A percentile compares a stretch with the other conserved stretches of the same genome.
These are phyloP conservation scores for Andrena trimmerana DNA, from an alignment of 2,888 invertebrate species.

Conservation along the genomic window DNA sequence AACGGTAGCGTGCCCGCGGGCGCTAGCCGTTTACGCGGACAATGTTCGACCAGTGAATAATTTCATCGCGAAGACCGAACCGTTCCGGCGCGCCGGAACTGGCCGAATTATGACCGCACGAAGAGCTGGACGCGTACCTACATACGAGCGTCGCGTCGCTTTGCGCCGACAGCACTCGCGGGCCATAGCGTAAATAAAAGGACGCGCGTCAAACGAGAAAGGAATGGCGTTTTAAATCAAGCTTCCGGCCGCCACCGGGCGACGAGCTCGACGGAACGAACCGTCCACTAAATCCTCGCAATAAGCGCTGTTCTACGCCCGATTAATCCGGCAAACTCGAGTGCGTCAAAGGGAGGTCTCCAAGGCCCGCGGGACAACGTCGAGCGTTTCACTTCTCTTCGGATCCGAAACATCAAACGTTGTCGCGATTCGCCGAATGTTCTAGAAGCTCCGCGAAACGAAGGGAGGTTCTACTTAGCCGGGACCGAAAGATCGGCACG, in stretches of 20 bases:
- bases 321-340: conserved; percentile 10
- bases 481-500: not conserved
- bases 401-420: not conserved
- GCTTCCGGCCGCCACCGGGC: not conserved
- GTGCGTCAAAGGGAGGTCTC: not conserved
- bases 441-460: not conserved
- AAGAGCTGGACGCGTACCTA: not conserved
- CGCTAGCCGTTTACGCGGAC: conserved; percentile 32
- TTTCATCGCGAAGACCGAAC: conserved; percentile 38
- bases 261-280: not conserved
- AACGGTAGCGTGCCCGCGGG: not conserved
- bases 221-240: conserved; percentile 7
- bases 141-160: no score
- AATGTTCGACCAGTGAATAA: conserved; percentile 39
- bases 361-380: not conserved
- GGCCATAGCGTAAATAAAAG: not conserved
- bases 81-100: conserved; percentile 16
- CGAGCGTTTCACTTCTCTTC: not conserved
- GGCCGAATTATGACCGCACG: not conserved
- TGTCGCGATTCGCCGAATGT: not conserved
- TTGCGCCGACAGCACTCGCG: not conserved
- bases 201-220: not conserved
- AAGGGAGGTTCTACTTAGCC: not conserved
- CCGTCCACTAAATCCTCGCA: conserved; percentile 1
- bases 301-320: not conserved